Evolutionary conservation across 2,888 invertebrate species (phyloP).

Genomic region (Diplazon laetatorius): DNA sequence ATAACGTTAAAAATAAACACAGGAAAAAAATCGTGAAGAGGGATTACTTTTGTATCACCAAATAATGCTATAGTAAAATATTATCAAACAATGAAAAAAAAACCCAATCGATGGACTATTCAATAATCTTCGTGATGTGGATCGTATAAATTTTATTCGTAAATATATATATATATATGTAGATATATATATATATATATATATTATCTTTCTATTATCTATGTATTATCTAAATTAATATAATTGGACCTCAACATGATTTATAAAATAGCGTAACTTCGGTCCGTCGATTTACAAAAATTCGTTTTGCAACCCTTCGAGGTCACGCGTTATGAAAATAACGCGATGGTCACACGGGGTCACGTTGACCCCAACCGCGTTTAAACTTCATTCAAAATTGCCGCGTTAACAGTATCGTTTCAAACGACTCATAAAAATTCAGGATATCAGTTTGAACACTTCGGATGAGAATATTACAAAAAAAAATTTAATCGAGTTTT

Average conservation of each 20-base stretch:
- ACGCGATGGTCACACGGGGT: no score
- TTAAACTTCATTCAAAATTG: no score
- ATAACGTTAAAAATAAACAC: background rate
- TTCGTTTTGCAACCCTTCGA: no score
- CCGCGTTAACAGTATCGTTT: no score
- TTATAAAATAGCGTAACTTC: constrained; percentile 34
- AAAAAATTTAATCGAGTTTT: no score
- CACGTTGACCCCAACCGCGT: no score
- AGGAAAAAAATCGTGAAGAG: no score
- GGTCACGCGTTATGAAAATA: no score
- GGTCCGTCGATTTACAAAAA: constrained; percentile 37
- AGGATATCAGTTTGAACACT: no score
- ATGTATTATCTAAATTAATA: constrained; percentile 51
- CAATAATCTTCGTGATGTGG: constrained; percentile 45
- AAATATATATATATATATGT: no score
- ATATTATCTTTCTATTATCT: background rate
- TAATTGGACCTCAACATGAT: constrained; percentile 41
- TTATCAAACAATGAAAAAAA: background rate
- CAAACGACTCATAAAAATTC: no score
- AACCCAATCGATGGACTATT: constrained; percentile 46
- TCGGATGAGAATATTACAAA: no score
- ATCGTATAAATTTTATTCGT: constrained; percentile 39
- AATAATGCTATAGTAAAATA: background rate
- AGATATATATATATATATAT: constrained; percentile 31
- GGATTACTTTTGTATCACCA: constrained; percentile 24